Base-by-base conservation (phyloP, 2,888 invertebrate genomes). In the Trichopria drosophilae region DNA sequence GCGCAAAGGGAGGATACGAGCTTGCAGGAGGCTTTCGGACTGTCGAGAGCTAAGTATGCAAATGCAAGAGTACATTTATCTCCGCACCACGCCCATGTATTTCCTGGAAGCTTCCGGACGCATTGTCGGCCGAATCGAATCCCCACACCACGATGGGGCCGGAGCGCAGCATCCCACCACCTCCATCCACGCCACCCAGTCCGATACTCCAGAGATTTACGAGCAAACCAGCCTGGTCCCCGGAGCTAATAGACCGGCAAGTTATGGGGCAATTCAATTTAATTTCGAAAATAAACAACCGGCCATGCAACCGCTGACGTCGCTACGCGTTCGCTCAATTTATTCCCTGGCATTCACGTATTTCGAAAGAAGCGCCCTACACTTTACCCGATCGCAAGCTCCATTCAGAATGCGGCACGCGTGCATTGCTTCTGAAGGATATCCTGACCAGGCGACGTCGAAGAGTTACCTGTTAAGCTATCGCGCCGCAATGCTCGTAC, bases 221-320 rank as follows among this genome's bases (percentile, higher is more conserved):
- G 72, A 67, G 67, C 66, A 72, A 72, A 72, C 70, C 69, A 71
- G 71, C 64, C 66, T 53, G 64, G 60, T 67, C 71, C 67, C 71
- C 66, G 53, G 66, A 64, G 70, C 71, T 72, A 72, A 72, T 72
- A 72, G 71, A 71, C 69, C 69, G 62, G 65, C 68, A 71, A 72
- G 72, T 72, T 72, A 72, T 71, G 70, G 69, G 63, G 63, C 67
- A 67, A 71, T 72, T 71, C 70, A 69, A 71, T 72, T 72, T 71
- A 71, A 72, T 72, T 72, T 71, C 64, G 63, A 71, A 67, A 71
- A 72, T 71, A 69, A 70, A 69, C 70, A 70, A 71, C 65, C 63
- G 50, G 60, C 57, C 39, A 52, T 58, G 51, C 58, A 62, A 60
- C 58, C 60, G 58, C 55, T n/a, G n/a, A n/a, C n/a, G n/a, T n/a